Evolutionary conservation across 2,797 vertebrate genomes (phyloP), one percentile per base, ranked within the genome.

Genomic region (Mallotus villosus): DNA sequence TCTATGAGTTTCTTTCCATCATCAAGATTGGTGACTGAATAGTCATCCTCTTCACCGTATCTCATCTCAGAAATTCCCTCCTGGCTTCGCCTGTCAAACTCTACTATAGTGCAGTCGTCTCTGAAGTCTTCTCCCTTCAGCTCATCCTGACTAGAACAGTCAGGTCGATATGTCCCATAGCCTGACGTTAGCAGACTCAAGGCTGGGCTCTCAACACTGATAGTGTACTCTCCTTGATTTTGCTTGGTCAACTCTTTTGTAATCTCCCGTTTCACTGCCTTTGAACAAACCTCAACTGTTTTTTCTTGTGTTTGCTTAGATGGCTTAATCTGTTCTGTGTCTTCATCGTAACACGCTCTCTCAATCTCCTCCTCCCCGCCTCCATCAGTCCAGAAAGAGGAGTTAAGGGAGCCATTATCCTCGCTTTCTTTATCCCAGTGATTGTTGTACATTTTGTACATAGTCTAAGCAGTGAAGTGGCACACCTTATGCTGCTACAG

Each of bases 341-440:
- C 63, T 46, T 76, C 57, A 29, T 67, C 24, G 0, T 34, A 1
- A 27, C 57, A 7, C 32, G 16, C 19, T 63, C 8, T 37, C 21
- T 78, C 75, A 27, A 67, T 29, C 14, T 85, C 79, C 14, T 70
- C 76, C 16, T 80, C 78, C 71, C 67, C 70, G 22, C 83, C 87
- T 57, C 67, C 79, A 21, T 91, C 91, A 8, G 90, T 91, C 91
- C 91, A 93, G 34, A 93, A 92, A 19, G 90, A 91, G 5, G 89
- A 91, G 62, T 53, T 74, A 3, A 89, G 79, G n/a, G 87, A 90
- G 24, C 64, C 65, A 2, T 77, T 68, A 0, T 83, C 81, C 0
- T 83, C 79, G 22, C 76, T 80, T 1, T 77, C 82, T 1, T 77
- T 49, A 2, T 89, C 84, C 59, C 68, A 67, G 69, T 49, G 67